Conservation (phyloP, 2,797 vertebrate genomes). For the Notolabrus celidotus region DNA sequence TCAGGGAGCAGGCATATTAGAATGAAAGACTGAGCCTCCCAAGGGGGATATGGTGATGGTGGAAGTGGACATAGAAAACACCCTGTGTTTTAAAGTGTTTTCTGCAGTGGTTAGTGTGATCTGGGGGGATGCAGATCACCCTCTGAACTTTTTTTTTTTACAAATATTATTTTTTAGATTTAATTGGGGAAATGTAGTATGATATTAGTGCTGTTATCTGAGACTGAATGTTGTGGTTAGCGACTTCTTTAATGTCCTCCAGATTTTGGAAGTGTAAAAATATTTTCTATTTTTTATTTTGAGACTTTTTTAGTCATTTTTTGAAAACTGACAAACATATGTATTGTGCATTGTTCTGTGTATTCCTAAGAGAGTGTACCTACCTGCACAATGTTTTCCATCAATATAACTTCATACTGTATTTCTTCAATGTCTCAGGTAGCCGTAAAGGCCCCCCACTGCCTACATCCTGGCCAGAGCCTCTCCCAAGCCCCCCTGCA, state of each 20-base stretch:
- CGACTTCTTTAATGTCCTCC: no score
- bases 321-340: no score
- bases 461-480: slow-evolving; percentile 86
- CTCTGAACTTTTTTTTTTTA: not conserved
- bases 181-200: not conserved
- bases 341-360: no score
- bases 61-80: slow-evolving; percentile 62
- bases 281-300: no score
- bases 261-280: no score
- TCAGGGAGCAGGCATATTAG: not conserved
- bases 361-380: no score
- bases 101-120: no score
- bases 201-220: not conserved
- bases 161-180: not conserved
- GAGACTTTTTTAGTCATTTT: no score
- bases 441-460: slow-evolving; percentile 76
- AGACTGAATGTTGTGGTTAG: no score
- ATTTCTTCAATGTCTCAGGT: slow-evolving; percentile 65
- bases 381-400: no score
- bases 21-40: not conserved
- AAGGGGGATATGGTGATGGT: slow-evolving; percentile 54
- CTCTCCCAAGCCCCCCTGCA: slow-evolving; percentile 81
- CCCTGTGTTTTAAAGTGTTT: slow-evolving; percentile 32
- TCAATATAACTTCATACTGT: not conserved
- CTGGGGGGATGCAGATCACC: not conserved